Evolutionary conservation across 2,888 invertebrate species (phyloP).

Genomic region (Tuberolachnus salignus): DNA sequence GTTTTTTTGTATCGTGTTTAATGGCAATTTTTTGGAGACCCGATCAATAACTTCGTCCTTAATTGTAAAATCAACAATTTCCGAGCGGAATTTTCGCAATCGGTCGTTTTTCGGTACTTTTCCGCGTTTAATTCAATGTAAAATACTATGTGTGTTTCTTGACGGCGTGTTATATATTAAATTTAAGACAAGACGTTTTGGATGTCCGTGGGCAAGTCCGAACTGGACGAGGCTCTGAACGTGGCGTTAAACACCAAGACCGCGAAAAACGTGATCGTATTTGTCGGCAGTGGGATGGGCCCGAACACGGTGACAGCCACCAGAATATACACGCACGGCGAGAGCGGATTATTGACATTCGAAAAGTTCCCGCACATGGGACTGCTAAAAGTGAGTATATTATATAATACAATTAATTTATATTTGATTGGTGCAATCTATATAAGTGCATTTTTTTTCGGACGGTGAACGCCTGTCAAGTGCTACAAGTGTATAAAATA

Average conservation of each 20-base stretch:
- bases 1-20: too few relatives aligned
- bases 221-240: constrained; percentile 30
- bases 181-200: constrained; percentile 24
- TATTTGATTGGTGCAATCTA: too few relatives aligned
- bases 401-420: too few relatives aligned
- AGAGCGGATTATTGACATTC: constrained; percentile 75
- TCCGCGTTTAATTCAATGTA: too few relatives aligned
- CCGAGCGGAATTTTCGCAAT: too few relatives aligned
- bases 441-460: too few relatives aligned
- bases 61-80: too few relatives aligned
- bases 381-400: constrained; percentile 73
- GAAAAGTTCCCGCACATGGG: constrained; percentile 85
- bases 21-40: too few relatives aligned
- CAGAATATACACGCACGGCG: constrained; percentile 77
- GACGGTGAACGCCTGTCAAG: too few relatives aligned
- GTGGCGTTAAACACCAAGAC: constrained; percentile 64
- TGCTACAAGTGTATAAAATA: too few relatives aligned
- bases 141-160: not conserved
- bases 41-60: too few relatives aligned
- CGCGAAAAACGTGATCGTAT: constrained; percentile 84
- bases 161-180: not conserved
- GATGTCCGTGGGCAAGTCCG: constrained; percentile 28
- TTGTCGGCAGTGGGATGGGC: constrained; percentile 92
- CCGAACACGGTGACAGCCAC: constrained; percentile 82
- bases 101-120: not conserved